A percentile compares a stretch with the other conserved stretches of the same genome.
phyloP scores from a whole-genome alignment of 2,888 invertebrate species.

The Tipula vernalis region DNA sequence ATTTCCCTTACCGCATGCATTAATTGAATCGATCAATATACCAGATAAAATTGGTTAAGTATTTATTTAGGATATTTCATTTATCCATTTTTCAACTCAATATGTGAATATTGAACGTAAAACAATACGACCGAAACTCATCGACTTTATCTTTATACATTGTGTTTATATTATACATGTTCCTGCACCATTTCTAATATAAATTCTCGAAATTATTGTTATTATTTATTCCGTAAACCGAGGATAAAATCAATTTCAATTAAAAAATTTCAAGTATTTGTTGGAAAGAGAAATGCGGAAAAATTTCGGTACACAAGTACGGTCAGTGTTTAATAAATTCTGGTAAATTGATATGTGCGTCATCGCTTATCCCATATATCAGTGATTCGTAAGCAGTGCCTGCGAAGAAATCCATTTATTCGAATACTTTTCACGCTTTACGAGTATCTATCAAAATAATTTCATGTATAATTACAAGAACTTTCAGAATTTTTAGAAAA shows the following conservation, averaged over 20 bases:
- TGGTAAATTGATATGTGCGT: neutral
- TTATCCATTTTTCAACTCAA: neutral
- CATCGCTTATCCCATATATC: neutral
- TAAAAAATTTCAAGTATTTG: neutral
- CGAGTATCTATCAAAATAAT: too few species aligned
- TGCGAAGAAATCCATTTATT: neutral
- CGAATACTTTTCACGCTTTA: too few species aligned
- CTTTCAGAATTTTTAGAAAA: neutral
- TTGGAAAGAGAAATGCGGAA: neutral
- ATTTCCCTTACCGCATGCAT: neutral
- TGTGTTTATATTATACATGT: neutral
- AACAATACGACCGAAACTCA: neutral
- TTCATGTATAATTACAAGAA: neutral
- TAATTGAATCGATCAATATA: neutral
- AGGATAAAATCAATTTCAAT: neutral
- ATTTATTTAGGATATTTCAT: neutral
- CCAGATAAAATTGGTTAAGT: neutral
- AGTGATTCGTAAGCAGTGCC: neutral
- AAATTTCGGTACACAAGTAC: neutral
- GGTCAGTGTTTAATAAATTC: neutral
- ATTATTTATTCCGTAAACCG: neutral
- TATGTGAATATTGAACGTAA: neutral
- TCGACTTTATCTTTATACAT: neutral
- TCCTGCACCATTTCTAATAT: neutral
- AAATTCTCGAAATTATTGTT: neutral